These are phyloP conservation scores for Temnothorax rugatulus DNA, from an alignment of 2,888 invertebrate genomes.

Conservation along the genomic window DNA sequence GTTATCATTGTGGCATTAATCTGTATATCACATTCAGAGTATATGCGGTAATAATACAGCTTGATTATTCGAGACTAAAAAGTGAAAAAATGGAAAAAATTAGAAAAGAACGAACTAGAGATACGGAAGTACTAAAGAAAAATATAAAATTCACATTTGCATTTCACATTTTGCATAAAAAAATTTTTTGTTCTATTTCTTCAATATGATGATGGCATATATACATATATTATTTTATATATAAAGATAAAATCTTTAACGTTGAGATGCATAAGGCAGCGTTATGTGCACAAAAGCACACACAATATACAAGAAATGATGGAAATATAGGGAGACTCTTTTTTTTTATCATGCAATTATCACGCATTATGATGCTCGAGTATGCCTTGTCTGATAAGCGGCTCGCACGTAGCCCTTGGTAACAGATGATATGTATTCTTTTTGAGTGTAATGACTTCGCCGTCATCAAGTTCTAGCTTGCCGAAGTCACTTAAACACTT, in stretches of 20 bases:
- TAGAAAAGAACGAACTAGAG: background rate
- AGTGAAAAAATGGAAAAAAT: background rate
- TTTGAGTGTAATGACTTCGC: conserved; percentile 95
- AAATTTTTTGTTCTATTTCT: background rate
- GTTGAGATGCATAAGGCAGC: background rate
- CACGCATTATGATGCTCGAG: conserved; percentile 90
- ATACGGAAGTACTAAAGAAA: background rate
- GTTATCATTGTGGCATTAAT: background rate
- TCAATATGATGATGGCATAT: background rate
- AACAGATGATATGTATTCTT: conserved; percentile 97
- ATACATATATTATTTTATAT: background rate
- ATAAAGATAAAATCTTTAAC: conserved; percentile 3
- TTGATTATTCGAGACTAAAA: conserved; percentile 1
- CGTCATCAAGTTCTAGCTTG: conserved; percentile 97
- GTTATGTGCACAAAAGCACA: background rate
- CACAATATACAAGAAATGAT: conserved; percentile 2
- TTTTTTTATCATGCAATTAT: conserved; percentile 32
- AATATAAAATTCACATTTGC: background rate
- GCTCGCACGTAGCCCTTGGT: conserved; percentile 95
- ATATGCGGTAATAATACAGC: background rate
- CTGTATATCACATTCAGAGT: background rate
- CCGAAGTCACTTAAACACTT: conserved; percentile 96
- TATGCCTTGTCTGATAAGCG: conserved; percentile 95
- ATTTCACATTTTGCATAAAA: background rate
- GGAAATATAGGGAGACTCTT: background rate